phyloP scores from a whole-genome alignment of 2,888 invertebrate genomes.

The Bhutanitis thaidina region DNA sequence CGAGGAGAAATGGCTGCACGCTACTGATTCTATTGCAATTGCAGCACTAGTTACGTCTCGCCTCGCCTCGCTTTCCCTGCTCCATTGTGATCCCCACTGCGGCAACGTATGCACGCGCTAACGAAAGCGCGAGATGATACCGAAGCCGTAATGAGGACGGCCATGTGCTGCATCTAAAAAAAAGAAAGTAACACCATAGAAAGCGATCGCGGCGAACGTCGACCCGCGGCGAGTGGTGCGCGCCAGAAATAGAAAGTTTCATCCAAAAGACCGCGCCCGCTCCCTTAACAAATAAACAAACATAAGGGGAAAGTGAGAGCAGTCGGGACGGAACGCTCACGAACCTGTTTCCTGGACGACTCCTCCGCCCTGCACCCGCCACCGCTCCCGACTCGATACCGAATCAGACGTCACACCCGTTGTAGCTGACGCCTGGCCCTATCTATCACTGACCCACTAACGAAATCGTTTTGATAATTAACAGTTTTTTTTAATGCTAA shows the following conservation, averaged over 20 bases:
- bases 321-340: conserved; percentile 41
- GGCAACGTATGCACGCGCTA: conserved; percentile 28
- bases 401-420: conserved; percentile 37
- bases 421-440: conserved; percentile 35
- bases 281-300: conserved; percentile 76
- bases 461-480: conserved; percentile 54
- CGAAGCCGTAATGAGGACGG: conserved; percentile 33
- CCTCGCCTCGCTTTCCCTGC: conserved; percentile 59
- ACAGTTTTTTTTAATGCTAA: conserved; percentile 30
- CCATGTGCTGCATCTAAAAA: conserved; percentile 51
- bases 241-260: conserved; percentile 77
- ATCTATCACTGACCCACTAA: conserved; percentile 63
- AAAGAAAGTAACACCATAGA: conserved; percentile 76
- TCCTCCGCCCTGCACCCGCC: conserved; percentile 28
- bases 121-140: conserved; percentile 46
- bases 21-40: conserved; percentile 65
- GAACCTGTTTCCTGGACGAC: conserved; percentile 58
- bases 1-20: conserved; percentile 75
- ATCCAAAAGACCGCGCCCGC: conserved; percentile 59
- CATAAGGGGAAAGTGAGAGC: conserved; percentile 72
- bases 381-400: conserved; percentile 23
- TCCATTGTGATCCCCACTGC: conserved; percentile 57
- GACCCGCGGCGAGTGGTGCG: conserved; percentile 65
- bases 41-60: conserved; percentile 68
- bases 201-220: conserved; percentile 69